Evolutionary conservation across 2,888 invertebrate species (phyloP).

Genomic region (Leptarthrus brevirostris): DNA sequence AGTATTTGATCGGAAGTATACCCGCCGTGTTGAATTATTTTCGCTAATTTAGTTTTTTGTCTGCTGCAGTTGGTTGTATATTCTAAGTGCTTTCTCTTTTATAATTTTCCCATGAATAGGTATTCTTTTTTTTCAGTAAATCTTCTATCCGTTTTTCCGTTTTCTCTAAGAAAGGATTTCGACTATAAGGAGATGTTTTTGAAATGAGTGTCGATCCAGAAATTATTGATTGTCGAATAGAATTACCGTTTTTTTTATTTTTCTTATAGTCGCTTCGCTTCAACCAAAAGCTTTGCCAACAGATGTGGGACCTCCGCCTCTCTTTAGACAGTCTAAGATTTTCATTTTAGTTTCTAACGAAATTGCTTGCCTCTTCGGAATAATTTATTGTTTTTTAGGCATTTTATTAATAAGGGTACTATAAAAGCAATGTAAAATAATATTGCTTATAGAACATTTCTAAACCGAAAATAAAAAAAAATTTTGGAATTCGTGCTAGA

Average conservation of each 20-base stretch:
- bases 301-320: conserved; percentile 53
- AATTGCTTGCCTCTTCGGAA: conserved; percentile 41
- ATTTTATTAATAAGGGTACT: conserved; percentile 14
- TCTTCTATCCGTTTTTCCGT: conserved; percentile 32
- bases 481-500: conserved; percentile 17
- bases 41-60: conserved; percentile 2
- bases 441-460: neutral
- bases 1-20: neutral
- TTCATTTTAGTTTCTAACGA: no score
- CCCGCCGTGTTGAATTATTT: neutral
- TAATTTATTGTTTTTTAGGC: conserved; percentile 16
- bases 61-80: conserved; percentile 47
- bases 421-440: neutral
- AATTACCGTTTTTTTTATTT: neutral
- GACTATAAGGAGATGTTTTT: conserved; percentile 46
- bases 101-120: conserved; percentile 51
- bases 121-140: conserved; percentile 39
- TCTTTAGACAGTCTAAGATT: conserved; percentile 17
- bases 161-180: conserved; percentile 42
- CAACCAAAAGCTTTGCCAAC: conserved; percentile 54
- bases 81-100: conserved; percentile 50
- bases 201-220: conserved; percentile 45
- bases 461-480: neutral
- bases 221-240: conserved; percentile 31
- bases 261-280: conserved; percentile 54